Base-by-base conservation (phyloP, 2,888 invertebrate species). In the Ichneumoninae sp. region DNA sequence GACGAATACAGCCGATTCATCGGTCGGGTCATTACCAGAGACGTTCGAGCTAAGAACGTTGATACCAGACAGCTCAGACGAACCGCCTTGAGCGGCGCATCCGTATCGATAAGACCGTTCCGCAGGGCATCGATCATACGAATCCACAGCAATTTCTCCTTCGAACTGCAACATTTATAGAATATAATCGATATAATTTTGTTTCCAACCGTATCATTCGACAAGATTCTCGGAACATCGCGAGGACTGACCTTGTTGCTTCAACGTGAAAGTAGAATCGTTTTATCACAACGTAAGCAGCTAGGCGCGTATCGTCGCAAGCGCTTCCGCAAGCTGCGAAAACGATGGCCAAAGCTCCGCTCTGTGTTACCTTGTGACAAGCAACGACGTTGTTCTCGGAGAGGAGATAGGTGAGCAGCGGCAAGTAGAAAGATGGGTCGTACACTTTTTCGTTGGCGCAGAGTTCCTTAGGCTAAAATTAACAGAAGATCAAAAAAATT, bases 381-480 rank as follows among this genome's bases (percentile, higher is more conserved):
- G 96, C 96, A 0, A 97, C 96, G 71, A 96, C 95, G 60, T 96
- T 96, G 87, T 97, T 97, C 4, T 97, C 96, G 0, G 96, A 96
- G 85, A 98, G 94, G 65, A 97, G 93, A 90, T 96, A 96, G 85
- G 96, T 96, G 91, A 98, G 95, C 10, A 98, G 92, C 0, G 98
- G 97, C 76, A 98, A 94, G 87, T 98, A 94, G 92, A 98, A 98
- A 36, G 96, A 95, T 1, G 98, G 97, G 94, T 98, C 98, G 89
- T 98, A 98, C 74, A 97, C 94, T 3, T 94, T 93, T 62, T 94
- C 92, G 74, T 90, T 90, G 65, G 82, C 62, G 47, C 86, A 60
- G 69, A 90, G 74, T 75, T 62, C 71, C 22, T 22, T 44, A 5
- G 83, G 89, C 90, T 88, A 70, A 62, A 90, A 87, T 69, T 78